Evolutionary conservation across 2,888 invertebrate species (phyloP), one percentile per base, ranked within the genome.

Genomic region (Cyclophora albipunctata): DNA sequence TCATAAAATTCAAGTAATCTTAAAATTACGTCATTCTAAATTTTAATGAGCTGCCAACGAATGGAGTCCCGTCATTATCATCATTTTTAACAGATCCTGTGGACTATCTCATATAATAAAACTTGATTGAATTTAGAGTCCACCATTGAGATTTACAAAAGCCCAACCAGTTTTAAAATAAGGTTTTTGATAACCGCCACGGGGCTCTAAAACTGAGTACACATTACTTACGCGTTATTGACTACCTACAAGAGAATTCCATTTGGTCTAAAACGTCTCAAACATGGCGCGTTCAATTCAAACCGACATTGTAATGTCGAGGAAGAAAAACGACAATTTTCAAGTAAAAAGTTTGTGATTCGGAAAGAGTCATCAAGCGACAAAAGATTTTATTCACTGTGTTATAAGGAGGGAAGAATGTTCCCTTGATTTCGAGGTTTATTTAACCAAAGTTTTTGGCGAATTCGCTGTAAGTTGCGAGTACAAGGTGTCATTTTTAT

Each of bases 161-260:
- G 20, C 20, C 20, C 20, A 20, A 20, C 20, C 20, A 20, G 37
- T n/a, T 42, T 42, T 42, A 7, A 34, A 43, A 43, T 43, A 20
- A 4, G 33, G 5, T 20, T 43, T 34, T 34, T 34, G 33, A 4
- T 5, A 43, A 5, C 43, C 33, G 43, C 34, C 6, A 33, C 6
- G 34, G 34, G 49, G 54, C 53, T 47, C 54, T 50, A 47, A 54
- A 51, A 45, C 48, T 54, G 54, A 58, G 55, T 53, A 54, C 50
- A 54, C 55, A 55, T 59, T 52, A 59, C 51, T 59, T 53, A 53
- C 59, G 54, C 53, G 50, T 59, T 63, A 66, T 67, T 64, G 63
- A 59, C 59, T 60, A 58, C 54, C 54, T 62, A 67, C 68, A 67
- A 59, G 67, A 59, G 60, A 66, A 67, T 60, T 65, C 66, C 68